These are phyloP conservation scores for Diplosoma virens DNA, from an alignment of 23 tunicate species.

Conservation along the genomic window DNA sequence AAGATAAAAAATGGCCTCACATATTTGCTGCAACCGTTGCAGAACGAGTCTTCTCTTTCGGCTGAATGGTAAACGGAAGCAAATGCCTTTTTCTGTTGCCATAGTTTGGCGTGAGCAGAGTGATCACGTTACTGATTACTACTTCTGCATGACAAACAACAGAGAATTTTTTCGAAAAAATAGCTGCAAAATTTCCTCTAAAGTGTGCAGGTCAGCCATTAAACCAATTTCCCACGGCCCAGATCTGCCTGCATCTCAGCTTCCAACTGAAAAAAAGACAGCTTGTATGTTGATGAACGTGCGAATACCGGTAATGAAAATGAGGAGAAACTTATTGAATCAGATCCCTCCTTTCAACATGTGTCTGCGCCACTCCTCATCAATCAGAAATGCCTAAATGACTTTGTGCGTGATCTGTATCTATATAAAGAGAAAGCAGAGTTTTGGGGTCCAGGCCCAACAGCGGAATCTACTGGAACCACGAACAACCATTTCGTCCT, in stretches of 20 bases:
- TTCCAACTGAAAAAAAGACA: conserved; percentile 3
- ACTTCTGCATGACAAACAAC: conserved; percentile 36
- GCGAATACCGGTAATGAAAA: no score
- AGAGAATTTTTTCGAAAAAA: conserved; percentile 20
- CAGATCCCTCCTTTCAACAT: no score
- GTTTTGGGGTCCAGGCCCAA: no score
- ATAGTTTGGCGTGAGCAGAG: conserved; percentile 48
- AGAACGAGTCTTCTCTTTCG: conserved; percentile 37
- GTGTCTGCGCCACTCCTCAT: no score
- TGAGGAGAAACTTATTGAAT: no score
- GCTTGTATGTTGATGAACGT: background rate
- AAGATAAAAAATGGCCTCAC: conserved; percentile 45
- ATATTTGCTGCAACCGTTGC: conserved; percentile 48
- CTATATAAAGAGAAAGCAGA: no score
- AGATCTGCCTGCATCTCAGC: conserved; percentile 3
- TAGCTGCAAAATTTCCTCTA: background rate
- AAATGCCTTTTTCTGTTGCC: conserved; percentile 35
- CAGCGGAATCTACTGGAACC: no score
- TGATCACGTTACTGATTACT: conserved; percentile 21
- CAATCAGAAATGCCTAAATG: no score
- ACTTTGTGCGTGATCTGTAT: no score
- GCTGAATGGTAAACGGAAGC: conserved; percentile 44
- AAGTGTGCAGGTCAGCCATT: conserved; percentile 14
- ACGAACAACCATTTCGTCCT: no score
- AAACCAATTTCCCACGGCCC: conserved; percentile 16